A percentile compares a stretch with the other conserved stretches of the same genome.
These are phyloP conservation scores for Bellardia pandia DNA, from an alignment of 2,888 invertebrate species.

Conservation along the genomic window DNA sequence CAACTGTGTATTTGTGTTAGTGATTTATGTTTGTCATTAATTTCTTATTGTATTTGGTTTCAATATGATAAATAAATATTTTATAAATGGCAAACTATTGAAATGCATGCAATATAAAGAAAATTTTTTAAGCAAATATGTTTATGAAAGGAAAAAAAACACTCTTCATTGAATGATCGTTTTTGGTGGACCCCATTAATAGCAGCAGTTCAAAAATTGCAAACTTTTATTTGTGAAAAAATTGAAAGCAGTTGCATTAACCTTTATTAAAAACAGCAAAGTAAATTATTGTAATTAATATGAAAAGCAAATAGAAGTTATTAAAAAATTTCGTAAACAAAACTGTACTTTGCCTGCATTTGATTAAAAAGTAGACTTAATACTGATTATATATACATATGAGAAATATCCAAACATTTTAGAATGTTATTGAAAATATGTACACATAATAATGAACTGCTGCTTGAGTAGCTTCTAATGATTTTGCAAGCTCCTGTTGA, in stretches of 20 bases:
- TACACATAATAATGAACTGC: no score
- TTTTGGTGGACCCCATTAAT: slow-evolving; percentile 23
- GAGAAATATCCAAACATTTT: no score
- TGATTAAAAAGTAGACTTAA: no score
- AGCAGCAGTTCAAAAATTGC: background rate
- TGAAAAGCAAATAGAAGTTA: no score
- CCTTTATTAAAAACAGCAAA: slow-evolving; percentile 15
- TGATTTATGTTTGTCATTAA: slow-evolving; percentile 54
- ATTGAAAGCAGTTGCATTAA: background rate
- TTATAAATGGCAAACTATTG: slow-evolving; percentile 58
- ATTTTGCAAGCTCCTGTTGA: no score
- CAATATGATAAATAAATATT: slow-evolving; percentile 63
- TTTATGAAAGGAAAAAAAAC: slow-evolving; percentile 4
- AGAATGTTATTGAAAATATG: no score
- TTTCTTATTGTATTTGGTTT: slow-evolving; percentile 52
- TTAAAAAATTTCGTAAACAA: no score
- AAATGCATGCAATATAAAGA: slow-evolving; percentile 44
- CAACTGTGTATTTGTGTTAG: slow-evolving; percentile 30
- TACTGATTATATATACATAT: no score
- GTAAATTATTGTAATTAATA: background rate
- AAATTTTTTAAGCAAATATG: slow-evolving; percentile 29
- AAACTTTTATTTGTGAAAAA: background rate
- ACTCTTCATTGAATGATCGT: slow-evolving; percentile 19
- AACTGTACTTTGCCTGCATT: no score
- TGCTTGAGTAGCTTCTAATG: no score